Conservation (phyloP, 2,113 vertebrate species). For the Chaenogobius annularis region DNA sequence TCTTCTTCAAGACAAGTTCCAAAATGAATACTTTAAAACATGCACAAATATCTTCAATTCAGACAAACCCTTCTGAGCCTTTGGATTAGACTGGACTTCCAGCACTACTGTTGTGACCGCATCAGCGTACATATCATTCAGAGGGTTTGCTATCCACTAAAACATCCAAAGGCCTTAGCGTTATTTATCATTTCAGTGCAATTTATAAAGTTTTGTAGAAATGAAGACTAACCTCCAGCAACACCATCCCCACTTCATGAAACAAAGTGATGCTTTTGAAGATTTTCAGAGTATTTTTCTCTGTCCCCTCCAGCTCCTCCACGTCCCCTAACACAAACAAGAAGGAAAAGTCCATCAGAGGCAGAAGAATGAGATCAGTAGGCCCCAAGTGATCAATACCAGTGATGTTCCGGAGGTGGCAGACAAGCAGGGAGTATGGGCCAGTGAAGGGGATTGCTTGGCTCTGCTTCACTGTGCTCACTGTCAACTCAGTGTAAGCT, state of each 20-base stretch:
- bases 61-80: conserved; percentile 81
- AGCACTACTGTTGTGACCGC: conserved; percentile 94
- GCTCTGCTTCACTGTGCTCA: conserved; percentile 97
- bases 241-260: conserved; percentile 89
- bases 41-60: background rate
- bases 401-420: conserved; percentile 89
- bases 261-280: conserved; percentile 92
- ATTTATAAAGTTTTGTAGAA: background rate
- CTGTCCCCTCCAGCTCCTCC: conserved; percentile 91
- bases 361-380: background rate
- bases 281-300: conserved; percentile 90
- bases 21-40: background rate
- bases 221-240: conserved; percentile 85
- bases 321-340: conserved; percentile 83
- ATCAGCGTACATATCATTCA: conserved; percentile 98
- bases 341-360: background rate
- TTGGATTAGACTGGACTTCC: conserved; percentile 97
- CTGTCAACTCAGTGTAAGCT: conserved; percentile 95
- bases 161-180: background rate
- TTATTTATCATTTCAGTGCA: background rate
- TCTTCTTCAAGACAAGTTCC: too few species aligned
- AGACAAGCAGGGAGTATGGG: conserved; percentile 87
- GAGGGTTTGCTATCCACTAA: conserved; percentile 95
- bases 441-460: conserved; percentile 94
- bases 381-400: conserved; percentile 63